Conservation (phyloP, 35 echinoderm and acorn worm genomes). For the Patiria miniata region DNA sequence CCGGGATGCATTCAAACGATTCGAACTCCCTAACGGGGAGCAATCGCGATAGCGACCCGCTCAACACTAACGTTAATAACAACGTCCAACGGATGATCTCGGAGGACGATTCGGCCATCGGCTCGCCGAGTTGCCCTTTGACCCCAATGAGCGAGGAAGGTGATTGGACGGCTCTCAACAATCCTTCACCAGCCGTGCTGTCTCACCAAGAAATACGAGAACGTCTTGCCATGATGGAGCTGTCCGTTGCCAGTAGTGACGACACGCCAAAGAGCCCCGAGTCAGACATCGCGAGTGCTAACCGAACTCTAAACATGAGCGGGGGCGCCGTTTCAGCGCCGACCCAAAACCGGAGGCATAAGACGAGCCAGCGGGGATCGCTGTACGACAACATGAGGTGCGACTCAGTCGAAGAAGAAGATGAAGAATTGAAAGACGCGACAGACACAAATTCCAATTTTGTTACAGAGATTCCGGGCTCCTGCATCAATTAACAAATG, state of each 20-base stretch:
- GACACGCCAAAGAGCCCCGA: background rate
- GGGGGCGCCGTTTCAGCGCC: background rate
- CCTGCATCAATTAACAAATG: too few relatives aligned
- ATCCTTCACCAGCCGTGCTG: background rate
- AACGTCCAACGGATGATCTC: background rate
- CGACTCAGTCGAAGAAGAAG: background rate
- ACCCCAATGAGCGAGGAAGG: background rate
- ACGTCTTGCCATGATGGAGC: background rate
- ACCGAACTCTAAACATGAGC: background rate
- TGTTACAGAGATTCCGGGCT: too few relatives aligned
- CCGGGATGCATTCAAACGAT: background rate
- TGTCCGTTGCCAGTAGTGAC: background rate
- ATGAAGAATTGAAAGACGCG: too few relatives aligned
- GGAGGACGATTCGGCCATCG: background rate
- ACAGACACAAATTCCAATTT: too few relatives aligned
- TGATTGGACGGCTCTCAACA: background rate
- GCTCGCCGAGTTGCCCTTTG: background rate
- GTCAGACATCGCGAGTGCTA: background rate
- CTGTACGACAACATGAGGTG: slow-evolving; percentile 1
- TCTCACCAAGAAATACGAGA: background rate
- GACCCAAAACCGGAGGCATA: background rate
- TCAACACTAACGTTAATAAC: background rate
- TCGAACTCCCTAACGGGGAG: slow-evolving; percentile 3
- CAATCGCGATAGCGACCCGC: slow-evolving; percentile 9
- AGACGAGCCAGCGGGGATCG: background rate